These are phyloP conservation scores for rabbit (Oryctolagus cuniculus) DNA, from an alignment of 2,113 vertebrate genomes.

Conservation along the genomic window DNA sequence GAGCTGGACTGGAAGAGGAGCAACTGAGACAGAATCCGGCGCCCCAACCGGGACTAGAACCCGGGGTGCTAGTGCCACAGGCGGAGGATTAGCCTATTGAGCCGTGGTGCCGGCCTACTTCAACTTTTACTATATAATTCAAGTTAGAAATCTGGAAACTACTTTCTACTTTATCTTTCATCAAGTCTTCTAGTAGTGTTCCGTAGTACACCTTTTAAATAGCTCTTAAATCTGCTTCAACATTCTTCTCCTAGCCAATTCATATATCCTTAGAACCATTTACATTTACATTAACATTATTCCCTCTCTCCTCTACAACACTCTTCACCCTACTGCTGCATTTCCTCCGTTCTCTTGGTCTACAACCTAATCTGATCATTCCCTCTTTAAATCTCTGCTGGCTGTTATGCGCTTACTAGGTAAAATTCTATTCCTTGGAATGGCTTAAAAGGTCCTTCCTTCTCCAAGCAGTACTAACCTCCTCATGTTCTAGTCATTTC, in stretches of 20 bases:
- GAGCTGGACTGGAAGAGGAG: no score
- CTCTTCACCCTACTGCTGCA: not conserved
- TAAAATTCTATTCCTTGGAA: not conserved
- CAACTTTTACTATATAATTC: not conserved
- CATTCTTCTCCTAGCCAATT: not conserved
- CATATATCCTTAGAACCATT: not conserved
- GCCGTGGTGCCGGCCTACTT: not conserved
- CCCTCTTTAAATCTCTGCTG: not conserved
- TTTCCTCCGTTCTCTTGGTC: not conserved
- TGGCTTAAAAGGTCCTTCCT: constrained; percentile 20
- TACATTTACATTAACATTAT: not conserved
- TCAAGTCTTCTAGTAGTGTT: not conserved
- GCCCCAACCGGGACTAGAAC: no score
- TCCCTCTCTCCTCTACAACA: not conserved
- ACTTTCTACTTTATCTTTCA: constrained; percentile 23
- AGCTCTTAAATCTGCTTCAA: not conserved
- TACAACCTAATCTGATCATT: not conserved
- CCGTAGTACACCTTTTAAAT: not conserved
- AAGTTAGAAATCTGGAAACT: not conserved
- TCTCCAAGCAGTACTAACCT: not conserved
- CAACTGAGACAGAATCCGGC: no score
- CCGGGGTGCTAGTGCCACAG: no score
- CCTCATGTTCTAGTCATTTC: not conserved
- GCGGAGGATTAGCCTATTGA: no score
- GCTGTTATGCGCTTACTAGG: not conserved